Evolutionary conservation across 1,140 invertebrate genomes (phyloP), one percentile per base, ranked within the genome.

Genomic region (Eumeta japonica): DNA sequence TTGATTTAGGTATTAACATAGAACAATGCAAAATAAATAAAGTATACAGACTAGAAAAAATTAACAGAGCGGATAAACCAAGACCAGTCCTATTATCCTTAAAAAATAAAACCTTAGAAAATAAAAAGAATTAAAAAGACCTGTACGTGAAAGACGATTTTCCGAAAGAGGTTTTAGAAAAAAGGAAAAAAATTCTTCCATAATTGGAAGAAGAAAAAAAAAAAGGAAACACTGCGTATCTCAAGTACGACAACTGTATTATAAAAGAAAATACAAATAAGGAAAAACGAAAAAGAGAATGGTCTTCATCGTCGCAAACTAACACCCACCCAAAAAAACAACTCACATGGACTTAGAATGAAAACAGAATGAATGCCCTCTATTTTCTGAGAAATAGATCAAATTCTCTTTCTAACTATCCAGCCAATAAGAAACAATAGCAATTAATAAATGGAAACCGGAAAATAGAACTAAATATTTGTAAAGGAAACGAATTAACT

Each of bases 371-470:
- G n/a, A n/a, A n/a, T n/a, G n/a, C n/a, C n/a, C n/a, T n/a, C n/a
- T n/a, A n/a, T n/a, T n/a, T n/a, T n/a, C n/a, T n/a, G n/a, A n/a
- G n/a, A n/a, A n/a, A n/a, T 3, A 16, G 18, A 39, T 36, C 27
- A 9, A 46, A 46, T 16, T 50, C 38, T 30, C n/a, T 50, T 10
- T 16, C 32, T 18, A 31, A 38, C 10, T 19, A n/a, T 2, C 16
- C 20, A 13, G 36, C 29, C n/a, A 2, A 14, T n/a, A 31, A 46
- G 33, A n/a, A 15, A 38, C n/a, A n/a, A n/a, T n/a, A n/a, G n/a
- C n/a, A n/a, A n/a, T n/a, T n/a, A n/a, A n/a, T n/a, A n/a, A n/a
- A 13, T 43, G 43, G 43, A 11, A 47, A 49, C 45, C 45, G 45
- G 45, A 50, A 42, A 40, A 13, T 16, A 11, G 27, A 48, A 38